A percentile compares a stretch with the other conserved stretches of the same genome.
Evolutionary conservation across 2,888 invertebrate species (phyloP).

Genomic region (Dolomedes plantarius): DNA sequence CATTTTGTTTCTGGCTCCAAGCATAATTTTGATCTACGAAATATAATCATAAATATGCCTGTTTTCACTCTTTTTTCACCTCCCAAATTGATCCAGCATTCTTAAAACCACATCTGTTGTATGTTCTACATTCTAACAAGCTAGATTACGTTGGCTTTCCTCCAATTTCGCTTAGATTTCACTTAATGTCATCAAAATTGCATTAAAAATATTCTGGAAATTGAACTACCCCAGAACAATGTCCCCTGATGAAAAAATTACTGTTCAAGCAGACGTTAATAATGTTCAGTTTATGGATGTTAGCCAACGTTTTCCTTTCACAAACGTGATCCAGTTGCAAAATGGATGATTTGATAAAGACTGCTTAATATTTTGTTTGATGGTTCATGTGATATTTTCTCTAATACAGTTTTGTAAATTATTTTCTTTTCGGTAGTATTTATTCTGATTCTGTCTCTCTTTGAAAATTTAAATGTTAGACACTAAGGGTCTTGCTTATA

Average conservation of each 20-base stretch:
- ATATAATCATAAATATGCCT: no score
- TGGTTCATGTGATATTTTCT: not conserved
- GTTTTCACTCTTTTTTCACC: no score
- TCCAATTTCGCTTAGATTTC: not conserved
- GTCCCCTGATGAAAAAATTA: constrained; percentile 5
- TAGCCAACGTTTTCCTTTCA: not conserved
- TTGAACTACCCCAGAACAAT: constrained; percentile 5
- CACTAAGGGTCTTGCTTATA: no score
- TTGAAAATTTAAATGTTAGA: no score
- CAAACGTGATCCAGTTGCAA: not conserved
- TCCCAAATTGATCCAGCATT: not conserved
- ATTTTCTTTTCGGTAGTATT: not conserved
- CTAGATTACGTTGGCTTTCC: not conserved
- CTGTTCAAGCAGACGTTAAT: not conserved
- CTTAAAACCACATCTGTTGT: constrained; percentile 1
- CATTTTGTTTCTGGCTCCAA: no score
- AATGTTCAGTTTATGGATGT: constrained; percentile 1
- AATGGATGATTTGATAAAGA: not conserved
- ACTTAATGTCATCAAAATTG: constrained; percentile 2
- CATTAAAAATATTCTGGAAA: not conserved
- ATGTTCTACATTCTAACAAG: not conserved
- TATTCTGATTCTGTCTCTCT: no score
- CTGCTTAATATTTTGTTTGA: not conserved
- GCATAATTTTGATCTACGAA: no score
- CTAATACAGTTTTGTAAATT: not conserved